Conservation (phyloP, 2,797 vertebrate genomes). For the Pantherophis alleghaniensis region DNA sequence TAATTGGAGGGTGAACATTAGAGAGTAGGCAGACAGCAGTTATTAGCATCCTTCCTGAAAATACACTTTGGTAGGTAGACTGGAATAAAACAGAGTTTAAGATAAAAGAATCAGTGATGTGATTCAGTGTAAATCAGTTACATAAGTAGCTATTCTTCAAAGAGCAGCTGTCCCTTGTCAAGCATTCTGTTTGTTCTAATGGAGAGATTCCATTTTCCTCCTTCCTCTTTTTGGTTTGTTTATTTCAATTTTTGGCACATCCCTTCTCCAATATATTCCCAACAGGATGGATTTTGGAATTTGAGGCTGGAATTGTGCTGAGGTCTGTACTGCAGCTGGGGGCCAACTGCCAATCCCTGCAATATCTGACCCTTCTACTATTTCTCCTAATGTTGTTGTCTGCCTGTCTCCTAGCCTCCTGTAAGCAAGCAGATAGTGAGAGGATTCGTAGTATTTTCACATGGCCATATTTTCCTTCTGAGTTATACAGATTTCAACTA, state of each 20-base stretch:
- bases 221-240: not conserved
- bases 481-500: not conserved
- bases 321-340: not conserved
- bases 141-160: not conserved
- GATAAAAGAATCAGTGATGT: not conserved
- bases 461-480: not conserved
- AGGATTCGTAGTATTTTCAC: not conserved
- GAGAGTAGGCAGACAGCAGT: not conserved
- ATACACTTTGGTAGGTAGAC: not conserved
- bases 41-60: not conserved
- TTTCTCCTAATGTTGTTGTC: not conserved
- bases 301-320: not conserved
- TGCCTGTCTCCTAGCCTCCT: not conserved
- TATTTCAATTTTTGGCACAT: not conserved
- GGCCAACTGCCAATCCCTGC: not conserved
- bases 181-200: not conserved
- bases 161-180: not conserved
- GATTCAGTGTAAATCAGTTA: not conserved
- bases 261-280: not conserved
- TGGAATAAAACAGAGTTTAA: not conserved
- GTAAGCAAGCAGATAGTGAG: not conserved
- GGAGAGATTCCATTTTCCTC: not conserved
- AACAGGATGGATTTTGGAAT: not conserved
- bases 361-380: not conserved
- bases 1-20: not conserved